These are phyloP conservation scores for Pygoscelis adeliae DNA, from an alignment of 2,113 vertebrate genomes.

Conservation along the genomic window DNA sequence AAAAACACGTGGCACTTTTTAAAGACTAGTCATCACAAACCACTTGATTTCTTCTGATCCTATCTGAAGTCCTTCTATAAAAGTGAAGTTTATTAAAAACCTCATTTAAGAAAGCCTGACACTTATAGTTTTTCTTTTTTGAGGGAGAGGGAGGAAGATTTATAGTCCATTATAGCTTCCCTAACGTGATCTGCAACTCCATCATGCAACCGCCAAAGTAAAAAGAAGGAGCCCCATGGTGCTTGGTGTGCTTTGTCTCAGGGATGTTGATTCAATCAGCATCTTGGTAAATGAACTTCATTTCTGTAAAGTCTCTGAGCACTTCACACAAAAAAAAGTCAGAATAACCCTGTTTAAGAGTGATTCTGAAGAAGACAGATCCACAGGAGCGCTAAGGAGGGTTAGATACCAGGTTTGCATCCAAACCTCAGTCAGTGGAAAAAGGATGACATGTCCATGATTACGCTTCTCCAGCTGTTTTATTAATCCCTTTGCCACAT, in stretches of 20 bases:
- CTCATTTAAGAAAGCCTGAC: background rate
- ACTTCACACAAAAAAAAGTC: background rate
- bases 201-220: background rate
- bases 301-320: background rate
- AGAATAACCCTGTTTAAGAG: background rate
- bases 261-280: background rate
- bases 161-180: background rate
- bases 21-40: background rate
- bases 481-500: slow-evolving; percentile 51
- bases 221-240: background rate
- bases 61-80: background rate
- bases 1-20: background rate
- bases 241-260: background rate
- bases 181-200: background rate
- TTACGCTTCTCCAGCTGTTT: background rate
- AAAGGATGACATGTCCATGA: slow-evolving; percentile 9
- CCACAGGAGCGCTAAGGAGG: background rate
- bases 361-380: background rate
- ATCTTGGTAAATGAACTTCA: background rate
- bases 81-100: background rate
- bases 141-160: background rate
- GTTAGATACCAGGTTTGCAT: background rate
- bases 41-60: background rate
- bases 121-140: background rate
- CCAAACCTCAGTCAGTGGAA: slow-evolving; percentile 24